These are phyloP conservation scores for Ctenomys sociabilis DNA, from an alignment of 2,113 vertebrate species.

Conservation along the genomic window DNA sequence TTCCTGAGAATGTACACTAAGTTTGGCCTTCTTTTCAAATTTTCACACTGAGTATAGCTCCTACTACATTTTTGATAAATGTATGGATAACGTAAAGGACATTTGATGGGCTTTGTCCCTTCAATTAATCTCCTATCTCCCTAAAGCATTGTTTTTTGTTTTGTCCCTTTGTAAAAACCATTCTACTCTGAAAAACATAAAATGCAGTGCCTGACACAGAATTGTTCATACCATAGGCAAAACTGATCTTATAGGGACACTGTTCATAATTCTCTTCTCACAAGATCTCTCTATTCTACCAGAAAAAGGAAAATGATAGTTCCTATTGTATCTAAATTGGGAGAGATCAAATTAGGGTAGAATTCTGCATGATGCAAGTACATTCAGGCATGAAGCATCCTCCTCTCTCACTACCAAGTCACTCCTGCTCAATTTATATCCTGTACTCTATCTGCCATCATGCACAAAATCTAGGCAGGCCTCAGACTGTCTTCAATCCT, in stretches of 20 bases:
- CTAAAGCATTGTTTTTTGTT: neutral
- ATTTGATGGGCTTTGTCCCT: neutral
- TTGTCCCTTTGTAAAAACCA: neutral
- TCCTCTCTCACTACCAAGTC: neutral
- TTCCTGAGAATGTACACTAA: neutral
- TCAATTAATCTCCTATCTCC: neutral
- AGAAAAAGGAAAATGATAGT: neutral
- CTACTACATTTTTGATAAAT: neutral
- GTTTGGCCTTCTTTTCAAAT: neutral
- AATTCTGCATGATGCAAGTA: neutral
- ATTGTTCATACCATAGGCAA: neutral
- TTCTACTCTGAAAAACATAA: neutral
- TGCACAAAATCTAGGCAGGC: accelerated
- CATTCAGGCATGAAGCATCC: neutral
- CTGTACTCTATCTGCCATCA: neutral
- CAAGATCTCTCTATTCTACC: neutral
- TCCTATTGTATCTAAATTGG: neutral
- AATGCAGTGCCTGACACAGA: accelerated
- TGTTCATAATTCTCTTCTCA: neutral
- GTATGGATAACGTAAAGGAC: neutral
- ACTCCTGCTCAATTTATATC: neutral
- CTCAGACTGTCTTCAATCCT: no score
- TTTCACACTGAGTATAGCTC: neutral
- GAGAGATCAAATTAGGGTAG: neutral
- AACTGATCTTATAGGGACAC: neutral